Percentiles rank a stretch among this genome's conserved stretches.
phyloP scores from a whole-genome alignment of 2,888 invertebrate genomes.

The Brachycybe producta region DNA sequence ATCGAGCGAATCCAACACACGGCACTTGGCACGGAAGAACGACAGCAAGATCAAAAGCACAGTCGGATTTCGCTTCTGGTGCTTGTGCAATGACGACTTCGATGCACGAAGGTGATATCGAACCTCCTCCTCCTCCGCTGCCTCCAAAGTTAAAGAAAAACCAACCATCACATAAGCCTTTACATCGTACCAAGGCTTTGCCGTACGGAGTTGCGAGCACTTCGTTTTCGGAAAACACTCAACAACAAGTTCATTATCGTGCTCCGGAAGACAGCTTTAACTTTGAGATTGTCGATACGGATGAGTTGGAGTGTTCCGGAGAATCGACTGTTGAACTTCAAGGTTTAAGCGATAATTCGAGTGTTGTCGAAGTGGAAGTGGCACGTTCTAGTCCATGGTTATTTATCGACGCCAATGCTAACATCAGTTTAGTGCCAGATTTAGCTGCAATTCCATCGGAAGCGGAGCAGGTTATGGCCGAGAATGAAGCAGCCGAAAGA shows the following conservation, averaged over 20 bases:
- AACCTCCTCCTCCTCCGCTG: conserved; percentile 43
- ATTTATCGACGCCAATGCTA: conserved; percentile 5
- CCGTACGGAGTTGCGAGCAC: conserved; percentile 27
- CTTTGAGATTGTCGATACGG: conserved; percentile 25
- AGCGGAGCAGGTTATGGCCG: background rate
- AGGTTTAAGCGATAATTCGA: background rate
- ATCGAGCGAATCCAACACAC: conserved; percentile 5
- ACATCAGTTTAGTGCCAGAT: conserved; percentile 6
- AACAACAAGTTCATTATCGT: background rate
- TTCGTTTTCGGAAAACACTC: background rate
- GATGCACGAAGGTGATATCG: conserved; percentile 1
- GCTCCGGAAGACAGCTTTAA: conserved; percentile 24
- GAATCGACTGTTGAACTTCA: conserved; percentile 4
- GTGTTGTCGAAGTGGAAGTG: background rate
- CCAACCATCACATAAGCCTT: conserved; percentile 50
- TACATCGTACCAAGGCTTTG: conserved; percentile 52
- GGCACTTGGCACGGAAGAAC: conserved; percentile 14
- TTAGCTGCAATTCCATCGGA: conserved; percentile 1
- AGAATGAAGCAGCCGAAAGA: background rate
- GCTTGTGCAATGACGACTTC: conserved; percentile 1
- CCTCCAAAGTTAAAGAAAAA: conserved; percentile 46
- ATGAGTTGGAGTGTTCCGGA: conserved; percentile 20
- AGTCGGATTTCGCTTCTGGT: background rate
- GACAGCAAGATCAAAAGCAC: background rate
- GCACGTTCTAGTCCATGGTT: conserved; percentile 5